phyloP scores from a whole-genome alignment of 2,888 invertebrate species.

The Heliconius charithonia region DNA sequence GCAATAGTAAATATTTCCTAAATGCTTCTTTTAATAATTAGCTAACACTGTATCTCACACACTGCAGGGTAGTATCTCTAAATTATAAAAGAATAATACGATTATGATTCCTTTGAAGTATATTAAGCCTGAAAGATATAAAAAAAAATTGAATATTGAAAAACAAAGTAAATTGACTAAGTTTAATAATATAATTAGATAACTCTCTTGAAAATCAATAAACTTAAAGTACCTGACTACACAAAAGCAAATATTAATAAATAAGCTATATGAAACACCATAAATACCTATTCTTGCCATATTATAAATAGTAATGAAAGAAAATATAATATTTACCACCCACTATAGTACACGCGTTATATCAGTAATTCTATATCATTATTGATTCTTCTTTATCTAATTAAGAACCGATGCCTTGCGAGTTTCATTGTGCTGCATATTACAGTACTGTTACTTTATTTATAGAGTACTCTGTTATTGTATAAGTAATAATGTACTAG shows the following conservation, averaged over 20 bases:
- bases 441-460: slow-evolving; percentile 26
- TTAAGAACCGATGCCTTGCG: slow-evolving; percentile 34
- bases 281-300: not conserved
- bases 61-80: too few relatives aligned
- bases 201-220: not conserved
- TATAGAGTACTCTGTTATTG: slow-evolving; percentile 9
- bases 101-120: too few relatives aligned
- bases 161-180: not conserved
- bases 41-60: too few relatives aligned
- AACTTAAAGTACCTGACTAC: not conserved
- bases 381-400: slow-evolving; percentile 44
- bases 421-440: slow-evolving; percentile 11
- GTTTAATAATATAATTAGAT: not conserved
- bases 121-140: too few relatives aligned
- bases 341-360: slow-evolving; percentile 1
- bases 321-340: slow-evolving; percentile 4
- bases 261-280: slow-evolving; percentile 1
- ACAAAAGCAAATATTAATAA: not conserved
- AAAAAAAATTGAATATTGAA: not conserved
- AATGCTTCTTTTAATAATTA: not conserved
- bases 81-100: too few relatives aligned
- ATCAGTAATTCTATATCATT: slow-evolving; percentile 27
- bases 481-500: slow-evolving; percentile 16
- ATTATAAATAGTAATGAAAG: not conserved
- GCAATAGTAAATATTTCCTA: not conserved